phyloP scores from a whole-genome alignment of 2,113 vertebrate species.

The Phrynosoma blainvillii region DNA sequence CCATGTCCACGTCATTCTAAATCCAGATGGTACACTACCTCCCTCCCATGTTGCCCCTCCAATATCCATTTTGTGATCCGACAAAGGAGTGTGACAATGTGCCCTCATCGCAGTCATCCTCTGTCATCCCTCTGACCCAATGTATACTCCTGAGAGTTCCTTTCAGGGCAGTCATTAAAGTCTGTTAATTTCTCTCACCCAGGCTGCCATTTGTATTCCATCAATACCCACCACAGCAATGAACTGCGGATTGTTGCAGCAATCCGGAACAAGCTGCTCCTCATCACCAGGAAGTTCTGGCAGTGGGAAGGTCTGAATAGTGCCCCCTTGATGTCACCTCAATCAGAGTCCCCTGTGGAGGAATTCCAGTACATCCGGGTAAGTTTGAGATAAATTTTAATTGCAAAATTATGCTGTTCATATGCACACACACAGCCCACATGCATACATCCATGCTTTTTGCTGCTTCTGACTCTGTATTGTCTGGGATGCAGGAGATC shows the following conservation, averaged over 20 bases:
- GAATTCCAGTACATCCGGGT: slow-evolving; percentile 99
- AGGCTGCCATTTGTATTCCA: slow-evolving; percentile 97
- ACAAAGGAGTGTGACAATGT: not conserved
- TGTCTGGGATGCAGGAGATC: slow-evolving; percentile 84
- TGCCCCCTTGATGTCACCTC: slow-evolving; percentile 49
- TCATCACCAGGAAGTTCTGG: slow-evolving; percentile 90
- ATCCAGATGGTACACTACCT: no score
- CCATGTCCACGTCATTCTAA: no score
- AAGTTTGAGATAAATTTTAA: slow-evolving; percentile 46
- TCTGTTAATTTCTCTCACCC: not conserved
- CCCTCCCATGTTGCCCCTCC: no score
- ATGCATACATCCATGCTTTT: no score
- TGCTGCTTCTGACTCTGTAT: not conserved
- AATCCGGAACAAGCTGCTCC: slow-evolving; percentile 96
- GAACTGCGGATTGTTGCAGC: slow-evolving; percentile 92
- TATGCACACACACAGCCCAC: no score
- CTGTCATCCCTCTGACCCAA: not conserved
- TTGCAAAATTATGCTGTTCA: no score
- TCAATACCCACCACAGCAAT: slow-evolving; percentile 94
- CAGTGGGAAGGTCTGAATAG: slow-evolving; percentile 68
- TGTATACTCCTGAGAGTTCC: not conserved
- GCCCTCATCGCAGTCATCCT: not conserved
- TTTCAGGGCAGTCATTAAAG: not conserved
- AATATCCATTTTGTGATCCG: no score
- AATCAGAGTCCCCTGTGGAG: slow-evolving; percentile 88